Base-by-base conservation (phyloP, 2,113 vertebrate species). In the Trematocara stigmaticum region DNA sequence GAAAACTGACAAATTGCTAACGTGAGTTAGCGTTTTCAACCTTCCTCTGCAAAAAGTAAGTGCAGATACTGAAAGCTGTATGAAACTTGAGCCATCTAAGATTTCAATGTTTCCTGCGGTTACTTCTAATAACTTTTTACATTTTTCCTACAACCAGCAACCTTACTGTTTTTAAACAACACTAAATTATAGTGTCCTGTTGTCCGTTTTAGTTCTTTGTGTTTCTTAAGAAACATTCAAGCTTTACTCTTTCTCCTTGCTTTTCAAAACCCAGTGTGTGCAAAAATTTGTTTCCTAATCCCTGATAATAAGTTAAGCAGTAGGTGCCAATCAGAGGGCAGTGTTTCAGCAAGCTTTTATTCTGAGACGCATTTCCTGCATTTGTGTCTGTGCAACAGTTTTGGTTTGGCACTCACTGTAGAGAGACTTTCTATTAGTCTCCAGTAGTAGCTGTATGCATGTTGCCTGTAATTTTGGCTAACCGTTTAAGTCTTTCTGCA, bases 341-440 rank as follows among this genome's bases (percentile, higher is more conserved):
- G 45, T 10, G 20, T 84, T 23, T 79, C 49, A 79, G 34, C 11
- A 61, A 64, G 11, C 13, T 38, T 29, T 66, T 59, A 81, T 88
- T 66, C 78, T 52, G 56, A 78, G 23, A 35, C 53, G 74, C 13
- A 66, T 87, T 82, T 87, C 53, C 69, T 80, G 40, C 23, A 80
- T 87, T 69, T 78, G 35, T 85, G 85, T 78, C 23, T 56, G 52
- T 79, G 59, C 83, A 84, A 61, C 7, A 52, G 15, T 83, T 87
- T 71, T 69, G 87, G 88, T 91, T 90, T 93, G 91, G 92, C 91
- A 84, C 23, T 6, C 42, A 6, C 23, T 12, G 52, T 69, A 10
- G 10, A 57, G 42, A 81, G 12, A 78, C 45, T 59, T 83, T 76
- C 9, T 49, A 71, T 84, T 49, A 83, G 82, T 81, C 42, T 85